Evolutionary conservation across 2,797 vertebrate genomes (phyloP).

Genomic region (Lutra lutra): DNA sequence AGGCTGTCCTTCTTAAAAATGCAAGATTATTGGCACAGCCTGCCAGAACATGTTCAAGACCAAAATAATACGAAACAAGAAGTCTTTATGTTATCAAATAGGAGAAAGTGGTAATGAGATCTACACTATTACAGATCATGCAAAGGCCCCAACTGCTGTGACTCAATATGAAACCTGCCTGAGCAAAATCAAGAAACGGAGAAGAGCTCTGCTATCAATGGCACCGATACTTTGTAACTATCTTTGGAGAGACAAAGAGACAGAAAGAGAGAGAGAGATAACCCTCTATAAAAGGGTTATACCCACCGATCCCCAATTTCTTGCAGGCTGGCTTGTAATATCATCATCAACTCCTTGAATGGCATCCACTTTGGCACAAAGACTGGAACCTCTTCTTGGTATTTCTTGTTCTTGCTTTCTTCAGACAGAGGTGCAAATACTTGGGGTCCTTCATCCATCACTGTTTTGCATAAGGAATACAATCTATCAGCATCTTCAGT

Average conservation of each 20-base stretch:
- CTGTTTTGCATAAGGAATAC: slow-evolving; percentile 91
- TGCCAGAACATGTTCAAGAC: slow-evolving; percentile 19
- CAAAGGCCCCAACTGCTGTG: not conserved
- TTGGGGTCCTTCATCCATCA: slow-evolving; percentile 94
- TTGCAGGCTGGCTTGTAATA: slow-evolving; percentile 95
- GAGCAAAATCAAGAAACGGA: not conserved
- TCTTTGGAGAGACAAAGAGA: not conserved
- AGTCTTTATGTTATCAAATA: not conserved
- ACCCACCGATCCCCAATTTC: slow-evolving; percentile 95
- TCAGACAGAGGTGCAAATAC: slow-evolving; percentile 94
- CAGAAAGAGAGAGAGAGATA: not conserved
- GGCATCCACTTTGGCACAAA: slow-evolving; percentile 95
- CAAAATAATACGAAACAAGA: slow-evolving; percentile 44
- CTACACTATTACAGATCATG: not conserved
- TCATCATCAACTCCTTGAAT: slow-evolving; percentile 94
- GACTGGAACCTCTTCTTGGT: slow-evolving; percentile 95
- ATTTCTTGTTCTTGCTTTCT: slow-evolving; percentile 92
- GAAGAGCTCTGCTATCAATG: not conserved
- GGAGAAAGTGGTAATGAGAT: not conserved
- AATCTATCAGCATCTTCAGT: slow-evolving; percentile 95
- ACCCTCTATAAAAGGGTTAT: not conserved
- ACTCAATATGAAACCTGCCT: not conserved
- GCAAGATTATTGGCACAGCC: not conserved
- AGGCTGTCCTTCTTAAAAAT: not conserved
- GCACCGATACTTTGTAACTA: not conserved